These are phyloP conservation scores for Drosophila formosana DNA, from an alignment of 2,888 invertebrate species.

Conservation along the genomic window DNA sequence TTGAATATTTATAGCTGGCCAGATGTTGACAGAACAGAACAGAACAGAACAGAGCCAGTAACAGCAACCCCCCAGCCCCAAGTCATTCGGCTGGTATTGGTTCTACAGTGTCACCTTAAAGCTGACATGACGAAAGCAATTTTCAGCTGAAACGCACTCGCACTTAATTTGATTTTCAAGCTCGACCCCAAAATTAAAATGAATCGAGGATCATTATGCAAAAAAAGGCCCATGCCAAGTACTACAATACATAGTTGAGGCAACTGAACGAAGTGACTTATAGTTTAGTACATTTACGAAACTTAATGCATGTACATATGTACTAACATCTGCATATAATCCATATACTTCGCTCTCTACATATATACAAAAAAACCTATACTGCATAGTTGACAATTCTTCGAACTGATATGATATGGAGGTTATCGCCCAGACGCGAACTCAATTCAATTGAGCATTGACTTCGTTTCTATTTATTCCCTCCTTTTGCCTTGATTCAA, in stretches of 20 bases:
- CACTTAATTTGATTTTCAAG: conserved; percentile 51
- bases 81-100: conserved; percentile 20
- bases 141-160: conserved; percentile 40
- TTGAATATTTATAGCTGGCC: conserved; percentile 73
- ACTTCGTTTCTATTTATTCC: conserved; percentile 13
- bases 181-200: conserved; percentile 32
- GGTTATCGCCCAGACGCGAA: conserved; percentile 71
- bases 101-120: conserved; percentile 69
- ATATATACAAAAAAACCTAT: background rate
- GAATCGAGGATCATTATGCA: conserved; percentile 52
- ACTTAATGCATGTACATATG: background rate
- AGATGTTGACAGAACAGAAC: conserved; percentile 30
- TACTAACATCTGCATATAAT: conserved; percentile 3
- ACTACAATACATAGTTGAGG: background rate
- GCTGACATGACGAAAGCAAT: conserved; percentile 56
- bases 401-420: conserved; percentile 63
- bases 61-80: background rate
- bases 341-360: background rate
- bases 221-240: conserved; percentile 24
- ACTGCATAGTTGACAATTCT: conserved; percentile 20
- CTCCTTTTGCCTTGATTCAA: conserved; percentile 26
- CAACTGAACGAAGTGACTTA: conserved; percentile 18
- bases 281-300: conserved; percentile 32
- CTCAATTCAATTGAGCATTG: conserved; percentile 68
- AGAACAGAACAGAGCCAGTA: background rate